phyloP scores from a whole-genome alignment of 2,113 vertebrate genomes.

The Acanthochromis polyacanthus region DNA sequence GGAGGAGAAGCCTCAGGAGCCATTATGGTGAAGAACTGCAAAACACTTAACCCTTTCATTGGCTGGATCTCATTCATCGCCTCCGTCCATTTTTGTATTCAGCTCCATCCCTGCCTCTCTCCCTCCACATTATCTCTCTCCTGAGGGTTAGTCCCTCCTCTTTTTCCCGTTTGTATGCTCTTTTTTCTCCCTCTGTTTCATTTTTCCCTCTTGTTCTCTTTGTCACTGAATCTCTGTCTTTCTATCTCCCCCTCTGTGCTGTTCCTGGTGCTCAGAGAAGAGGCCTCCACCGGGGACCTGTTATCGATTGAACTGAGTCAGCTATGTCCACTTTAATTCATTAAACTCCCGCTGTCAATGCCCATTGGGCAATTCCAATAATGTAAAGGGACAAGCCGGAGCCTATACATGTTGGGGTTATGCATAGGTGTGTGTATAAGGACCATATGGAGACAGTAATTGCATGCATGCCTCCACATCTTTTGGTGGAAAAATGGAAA shows the following conservation, averaged over 20 bases:
- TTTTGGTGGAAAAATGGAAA: conserved; percentile 34
- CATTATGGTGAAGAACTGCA: conserved; percentile 64
- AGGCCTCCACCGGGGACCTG: conserved; percentile 71
- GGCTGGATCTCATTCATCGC: conserved; percentile 47
- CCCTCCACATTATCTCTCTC: conserved; percentile 53
- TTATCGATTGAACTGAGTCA: conserved; percentile 85
- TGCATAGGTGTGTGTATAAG: conserved; percentile 47
- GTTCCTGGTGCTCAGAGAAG: conserved; percentile 52
- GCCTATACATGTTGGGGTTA: conserved; percentile 54
- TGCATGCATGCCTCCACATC: not conserved
- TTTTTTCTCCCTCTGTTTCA: conserved; percentile 41
- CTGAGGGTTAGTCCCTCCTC: conserved; percentile 44
- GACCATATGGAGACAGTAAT: conserved; percentile 31
- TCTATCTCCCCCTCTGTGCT: conserved; percentile 42
- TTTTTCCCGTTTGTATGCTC: conserved; percentile 53
- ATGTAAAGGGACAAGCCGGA: conserved; percentile 71
- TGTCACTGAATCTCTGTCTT: conserved; percentile 57
- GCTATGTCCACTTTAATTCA: conserved; percentile 87
- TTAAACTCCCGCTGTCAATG: conserved; percentile 83
- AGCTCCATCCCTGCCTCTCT: conserved; percentile 40
- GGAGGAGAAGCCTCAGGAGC: conserved; percentile 51
- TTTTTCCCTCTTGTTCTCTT: conserved; percentile 40
- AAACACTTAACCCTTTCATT: conserved; percentile 78
- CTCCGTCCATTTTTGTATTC: conserved; percentile 57
- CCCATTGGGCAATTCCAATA: conserved; percentile 84